Conservation (phyloP, 2,113 vertebrate species). For the Oreochromis tanganicae region DNA sequence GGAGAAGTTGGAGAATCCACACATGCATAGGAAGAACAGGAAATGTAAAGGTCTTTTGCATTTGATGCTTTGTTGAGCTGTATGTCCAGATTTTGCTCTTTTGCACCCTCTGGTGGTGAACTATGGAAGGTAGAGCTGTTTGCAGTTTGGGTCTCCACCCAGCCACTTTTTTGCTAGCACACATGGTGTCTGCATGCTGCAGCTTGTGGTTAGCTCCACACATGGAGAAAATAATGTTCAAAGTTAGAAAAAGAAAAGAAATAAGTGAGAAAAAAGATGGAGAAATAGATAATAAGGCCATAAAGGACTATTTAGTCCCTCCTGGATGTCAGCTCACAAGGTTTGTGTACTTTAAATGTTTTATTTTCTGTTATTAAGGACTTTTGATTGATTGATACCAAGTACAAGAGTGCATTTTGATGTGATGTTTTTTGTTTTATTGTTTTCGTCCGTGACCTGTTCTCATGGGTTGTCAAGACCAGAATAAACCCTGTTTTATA, state of each 20-base stretch:
- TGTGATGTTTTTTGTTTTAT: background rate
- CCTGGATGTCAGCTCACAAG: background rate
- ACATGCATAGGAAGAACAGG: background rate
- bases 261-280: background rate
- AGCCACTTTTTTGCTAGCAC: background rate
- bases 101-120: background rate
- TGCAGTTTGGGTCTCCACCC: background rate
- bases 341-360: background rate
- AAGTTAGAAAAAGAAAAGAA: background rate
- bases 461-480: background rate
- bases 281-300: background rate
- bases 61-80: background rate
- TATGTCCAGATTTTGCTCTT: background rate
- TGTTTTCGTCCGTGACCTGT: background rate
- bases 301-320: background rate
- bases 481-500: background rate
- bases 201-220: background rate
- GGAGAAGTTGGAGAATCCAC: background rate
- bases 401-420: background rate
- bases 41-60: background rate
- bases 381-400: background rate
- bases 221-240: background rate
- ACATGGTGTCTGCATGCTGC: background rate
- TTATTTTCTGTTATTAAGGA: background rate
- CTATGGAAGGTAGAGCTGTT: background rate